phyloP scores from a whole-genome alignment of 2,888 invertebrate species.

The Enchytraeus crypticus region DNA sequence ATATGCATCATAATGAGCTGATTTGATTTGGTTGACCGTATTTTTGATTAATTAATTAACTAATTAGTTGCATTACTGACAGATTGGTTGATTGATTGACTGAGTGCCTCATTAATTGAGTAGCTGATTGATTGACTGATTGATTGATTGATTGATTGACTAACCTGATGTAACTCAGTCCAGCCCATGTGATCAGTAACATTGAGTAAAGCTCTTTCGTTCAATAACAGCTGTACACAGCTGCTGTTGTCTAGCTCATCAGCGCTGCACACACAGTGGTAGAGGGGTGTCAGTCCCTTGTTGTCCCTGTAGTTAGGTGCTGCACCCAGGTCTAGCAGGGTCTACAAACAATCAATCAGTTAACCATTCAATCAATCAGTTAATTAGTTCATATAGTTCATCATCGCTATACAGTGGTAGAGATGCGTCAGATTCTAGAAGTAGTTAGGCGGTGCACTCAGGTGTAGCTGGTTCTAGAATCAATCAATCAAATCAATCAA shows the following conservation, averaged over 20 bases:
- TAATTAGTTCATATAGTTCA: conserved; percentile 35
- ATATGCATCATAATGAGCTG: too few species aligned
- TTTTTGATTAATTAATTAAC: too few species aligned
- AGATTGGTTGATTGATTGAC: too few species aligned
- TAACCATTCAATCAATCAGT: too few species aligned
- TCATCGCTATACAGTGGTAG: conserved; percentile 52
- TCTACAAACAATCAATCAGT: too few species aligned
- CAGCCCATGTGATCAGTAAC: neutral
- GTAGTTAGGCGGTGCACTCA: conserved; percentile 94
- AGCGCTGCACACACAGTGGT: conserved; percentile 51
- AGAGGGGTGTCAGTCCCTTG: conserved; percentile 65
- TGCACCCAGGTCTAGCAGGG: conserved; percentile 82
- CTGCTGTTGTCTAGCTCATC: conserved; percentile 61
- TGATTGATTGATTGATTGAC: too few species aligned
- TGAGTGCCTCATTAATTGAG: too few species aligned
- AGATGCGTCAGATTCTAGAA: conserved; percentile 67
- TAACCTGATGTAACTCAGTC: neutral
- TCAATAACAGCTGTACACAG: conserved; percentile 64
- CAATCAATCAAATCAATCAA: too few species aligned
- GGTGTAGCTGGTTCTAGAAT: conserved; percentile 66
- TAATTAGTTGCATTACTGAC: too few species aligned
- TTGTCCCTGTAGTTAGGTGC: conserved; percentile 93
- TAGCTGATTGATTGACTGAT: too few species aligned
- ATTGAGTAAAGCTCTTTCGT: neutral
- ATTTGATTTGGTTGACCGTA: too few species aligned